Evolutionary conservation across 2,888 invertebrate species (phyloP).

Genomic region (Sinopyrophorus schimmeli): DNA sequence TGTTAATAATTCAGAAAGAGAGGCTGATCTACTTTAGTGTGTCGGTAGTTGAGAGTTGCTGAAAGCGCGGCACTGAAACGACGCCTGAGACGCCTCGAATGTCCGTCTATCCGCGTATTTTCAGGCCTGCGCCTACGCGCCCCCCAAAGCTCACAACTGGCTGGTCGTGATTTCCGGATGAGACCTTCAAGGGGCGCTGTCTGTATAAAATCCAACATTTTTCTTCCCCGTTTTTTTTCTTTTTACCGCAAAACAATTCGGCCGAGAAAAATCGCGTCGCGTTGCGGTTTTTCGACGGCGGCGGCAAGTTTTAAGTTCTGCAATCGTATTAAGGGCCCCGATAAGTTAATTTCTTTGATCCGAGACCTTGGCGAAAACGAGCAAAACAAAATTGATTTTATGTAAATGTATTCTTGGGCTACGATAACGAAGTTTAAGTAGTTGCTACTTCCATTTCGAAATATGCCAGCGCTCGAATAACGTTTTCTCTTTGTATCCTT

Average conservation of each 20-base stretch:
- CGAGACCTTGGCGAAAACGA: conserved; percentile 12
- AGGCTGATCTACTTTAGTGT: conserved; percentile 20
- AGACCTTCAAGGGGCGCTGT: conserved; percentile 26
- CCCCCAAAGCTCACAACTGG: conserved; percentile 34
- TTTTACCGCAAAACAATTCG: not conserved
- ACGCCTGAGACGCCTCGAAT: conserved; percentile 30
- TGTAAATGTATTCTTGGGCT: conserved; percentile 24
- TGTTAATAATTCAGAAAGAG: conserved; percentile 24
- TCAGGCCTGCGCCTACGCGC: conserved; percentile 28
- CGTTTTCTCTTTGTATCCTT: no score
- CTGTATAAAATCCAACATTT: no score
- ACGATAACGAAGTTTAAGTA: conserved; percentile 18
- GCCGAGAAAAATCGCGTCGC: no score
- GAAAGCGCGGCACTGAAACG: conserved; percentile 30
- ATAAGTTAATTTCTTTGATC: conserved; percentile 11
- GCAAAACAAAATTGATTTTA: conserved; percentile 27
- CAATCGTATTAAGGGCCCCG: no score
- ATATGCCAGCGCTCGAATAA: conserved; percentile 9
- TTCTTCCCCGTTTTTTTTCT: not conserved
- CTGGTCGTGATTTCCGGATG: conserved; percentile 37
- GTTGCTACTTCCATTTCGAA: conserved; percentile 24
- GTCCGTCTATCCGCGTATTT: conserved; percentile 22
- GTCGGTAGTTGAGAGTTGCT: conserved; percentile 17
- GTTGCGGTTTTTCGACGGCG: no score
- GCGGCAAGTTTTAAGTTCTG: no score